Percentiles rank a stretch among this genome's conserved stretches.
Conservation (phyloP, 2,888 invertebrate species). For the Spilosoma lubricipeda region DNA sequence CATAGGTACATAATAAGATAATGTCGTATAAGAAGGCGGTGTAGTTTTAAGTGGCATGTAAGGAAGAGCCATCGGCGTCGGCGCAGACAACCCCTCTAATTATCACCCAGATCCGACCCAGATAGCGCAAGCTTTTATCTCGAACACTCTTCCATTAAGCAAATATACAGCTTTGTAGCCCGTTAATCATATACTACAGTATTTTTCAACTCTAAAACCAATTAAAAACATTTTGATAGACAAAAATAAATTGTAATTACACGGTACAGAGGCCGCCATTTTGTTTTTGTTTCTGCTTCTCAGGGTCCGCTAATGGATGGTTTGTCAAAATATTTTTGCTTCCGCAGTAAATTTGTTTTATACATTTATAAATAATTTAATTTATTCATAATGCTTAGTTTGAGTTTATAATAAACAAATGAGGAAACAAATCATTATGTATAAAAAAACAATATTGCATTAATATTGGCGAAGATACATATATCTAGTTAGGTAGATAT, state of each 20-base stretch:
- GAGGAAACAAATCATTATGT: constrained; percentile 58
- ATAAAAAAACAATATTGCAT: not conserved
- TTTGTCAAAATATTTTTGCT: constrained; percentile 76
- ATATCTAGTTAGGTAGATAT: too few relatives aligned
- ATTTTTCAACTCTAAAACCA: constrained; percentile 80
- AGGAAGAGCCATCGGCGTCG: constrained; percentile 65
- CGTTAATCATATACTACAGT: constrained; percentile 80
- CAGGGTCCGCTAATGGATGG: constrained; percentile 69
- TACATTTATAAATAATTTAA: constrained; percentile 63
- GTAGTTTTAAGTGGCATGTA: constrained; percentile 82
- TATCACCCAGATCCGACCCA: constrained; percentile 73
- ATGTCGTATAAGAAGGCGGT: constrained; percentile 70
- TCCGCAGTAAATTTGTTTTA: constrained; percentile 60
- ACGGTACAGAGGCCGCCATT: constrained; percentile 64
- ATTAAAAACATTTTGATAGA: constrained; percentile 86
- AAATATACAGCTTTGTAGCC: constrained; percentile 83
- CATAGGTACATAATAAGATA: constrained; percentile 64
- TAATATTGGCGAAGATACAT: not conserved
- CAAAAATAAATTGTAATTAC: constrained; percentile 79
- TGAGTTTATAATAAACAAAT: constrained; percentile 58
- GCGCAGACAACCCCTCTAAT: constrained; percentile 75
- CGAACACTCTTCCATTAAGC: constrained; percentile 84
- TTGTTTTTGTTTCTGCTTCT: constrained; percentile 62
- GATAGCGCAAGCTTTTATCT: constrained; percentile 85
- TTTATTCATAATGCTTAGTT: constrained; percentile 64